Evolutionary conservation across 2,797 vertebrate genomes (phyloP), one percentile per base, ranked within the genome.

Genomic region (Vireo griseus): DNA sequence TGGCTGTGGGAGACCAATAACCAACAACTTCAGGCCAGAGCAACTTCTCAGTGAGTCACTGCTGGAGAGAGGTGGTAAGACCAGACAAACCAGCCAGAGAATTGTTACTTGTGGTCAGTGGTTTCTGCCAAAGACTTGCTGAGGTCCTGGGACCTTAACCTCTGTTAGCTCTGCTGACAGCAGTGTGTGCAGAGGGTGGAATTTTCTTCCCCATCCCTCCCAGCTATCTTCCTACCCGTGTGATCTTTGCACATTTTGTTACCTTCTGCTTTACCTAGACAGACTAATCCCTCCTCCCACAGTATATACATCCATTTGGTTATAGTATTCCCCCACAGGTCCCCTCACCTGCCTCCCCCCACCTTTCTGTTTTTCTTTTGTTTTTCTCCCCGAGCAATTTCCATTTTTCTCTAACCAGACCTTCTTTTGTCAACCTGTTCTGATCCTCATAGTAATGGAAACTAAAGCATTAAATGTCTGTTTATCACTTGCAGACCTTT

Each of bases 1-100:
- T 50, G 44, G 31, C 44, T 90, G 26, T 18, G 72, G 55, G 31
- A 73, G 9, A 35, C 59, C 67, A 66, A 13, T 10, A 79, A 48
- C 29, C 55, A 45, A 26, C 8, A 86, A n/a, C 35, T 62, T 58
- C 39, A 69, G 44, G 28, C 25, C 31, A 86, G 29, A 67, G 22
- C 11, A 86, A 6, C 31, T 65, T 74, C 80, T 25, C 65, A 44
- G 26, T 54, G 83, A 90, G 50, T 86, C 88, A 80, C 29, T 67
- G 68, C 16, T 77, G 29, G 50, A 57, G 31, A 65, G 35, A 44
- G 28, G 74, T 83, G 35, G 16, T 57, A 67, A 80, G 2, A 88
- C 72, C 45, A 88, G 61, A 54, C 35, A 83, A 94, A 91, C 50
- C 82, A 94, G 82, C 13, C 40, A 77, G 57, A 81, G 44, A 33